Evolutionary conservation across 2,888 invertebrate genomes (phyloP).

Genomic region (Caenorhabditis wallacei): DNA sequence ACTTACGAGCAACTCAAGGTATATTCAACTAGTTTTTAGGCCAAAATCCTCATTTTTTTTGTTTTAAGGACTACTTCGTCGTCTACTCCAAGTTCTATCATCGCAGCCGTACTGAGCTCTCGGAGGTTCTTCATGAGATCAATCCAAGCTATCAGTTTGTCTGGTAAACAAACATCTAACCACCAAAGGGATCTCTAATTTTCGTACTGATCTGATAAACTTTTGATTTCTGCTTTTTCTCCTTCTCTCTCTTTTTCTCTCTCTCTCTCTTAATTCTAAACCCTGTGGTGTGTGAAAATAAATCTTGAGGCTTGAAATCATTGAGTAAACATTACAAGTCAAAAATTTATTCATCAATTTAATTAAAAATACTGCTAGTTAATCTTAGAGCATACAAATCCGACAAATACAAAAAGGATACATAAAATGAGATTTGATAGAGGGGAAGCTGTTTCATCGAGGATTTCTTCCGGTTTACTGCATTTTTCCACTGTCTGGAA

Average conservation of each 20-base stretch:
- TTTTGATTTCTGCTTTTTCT: background rate
- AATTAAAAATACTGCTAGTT: background rate
- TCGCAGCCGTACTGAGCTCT: constrained; percentile 38
- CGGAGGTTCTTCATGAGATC: constrained; percentile 14
- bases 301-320: too few species aligned
- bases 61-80: constrained; percentile 32
- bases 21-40: background rate
- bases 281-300: too few species aligned
- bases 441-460: background rate
- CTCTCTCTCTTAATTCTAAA: too few species aligned
- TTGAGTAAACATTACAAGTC: too few species aligned
- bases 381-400: background rate
- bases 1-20: constrained; percentile 30
- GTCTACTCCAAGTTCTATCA: constrained; percentile 46
- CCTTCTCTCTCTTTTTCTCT: background rate
- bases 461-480: background rate
- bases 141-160: constrained; percentile 34
- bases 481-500: background rate
- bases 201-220: constrained; percentile 13
- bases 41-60: background rate
- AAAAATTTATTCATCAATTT: too few species aligned
- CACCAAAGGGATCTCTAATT: constrained; percentile 1
- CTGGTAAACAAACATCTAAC: constrained; percentile 23
- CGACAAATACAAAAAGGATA: background rate
- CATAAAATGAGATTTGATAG: background rate